Percentiles rank a stretch among this genome's conserved stretches.
These are phyloP conservation scores for Pseudoips prasinana DNA, from an alignment of 2,888 invertebrate genomes.

Conservation along the genomic window DNA sequence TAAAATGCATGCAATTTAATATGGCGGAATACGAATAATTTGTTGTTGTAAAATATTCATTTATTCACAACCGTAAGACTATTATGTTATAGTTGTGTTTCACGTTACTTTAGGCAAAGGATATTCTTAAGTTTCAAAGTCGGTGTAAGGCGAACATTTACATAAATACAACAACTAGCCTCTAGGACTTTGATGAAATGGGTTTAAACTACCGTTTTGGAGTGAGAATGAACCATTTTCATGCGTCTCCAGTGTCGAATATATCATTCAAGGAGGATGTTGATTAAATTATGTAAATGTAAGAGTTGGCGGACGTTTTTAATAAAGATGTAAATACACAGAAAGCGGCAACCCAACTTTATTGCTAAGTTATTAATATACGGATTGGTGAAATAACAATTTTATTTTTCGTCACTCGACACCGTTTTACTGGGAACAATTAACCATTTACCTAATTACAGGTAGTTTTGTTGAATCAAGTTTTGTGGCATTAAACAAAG, in stretches of 20 bases:
- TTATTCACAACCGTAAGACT: conserved; percentile 8
- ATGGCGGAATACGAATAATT: conserved; percentile 7
- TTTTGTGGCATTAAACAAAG: no score
- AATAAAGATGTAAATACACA: conserved; percentile 8
- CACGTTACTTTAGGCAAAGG: conserved; percentile 1
- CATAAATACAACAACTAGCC: conserved; percentile 26
- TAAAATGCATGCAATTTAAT: conserved; percentile 24
- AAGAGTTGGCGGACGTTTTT: conserved; percentile 12
- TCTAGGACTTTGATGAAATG: conserved; percentile 26
- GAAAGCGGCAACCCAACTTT: neutral
- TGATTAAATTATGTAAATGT: conserved; percentile 18
- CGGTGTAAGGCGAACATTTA: conserved; percentile 21
- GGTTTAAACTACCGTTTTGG: conserved; percentile 23
- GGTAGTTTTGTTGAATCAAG: no score
- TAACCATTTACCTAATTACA: no score
- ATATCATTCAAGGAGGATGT: conserved; percentile 16
- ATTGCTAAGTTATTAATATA: neutral
- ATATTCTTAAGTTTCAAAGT: conserved; percentile 18
- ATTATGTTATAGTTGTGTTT: conserved; percentile 20
- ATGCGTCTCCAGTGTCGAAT: conserved; percentile 9
- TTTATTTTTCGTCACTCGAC: conserved; percentile 1
- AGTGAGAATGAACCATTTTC: conserved; percentile 15
- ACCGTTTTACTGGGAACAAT: no score
- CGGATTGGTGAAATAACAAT: conserved; percentile 1
- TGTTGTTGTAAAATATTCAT: conserved; percentile 19